phyloP scores from a whole-genome alignment of 1,140 invertebrate genomes.

The Calycopis cecrops region DNA sequence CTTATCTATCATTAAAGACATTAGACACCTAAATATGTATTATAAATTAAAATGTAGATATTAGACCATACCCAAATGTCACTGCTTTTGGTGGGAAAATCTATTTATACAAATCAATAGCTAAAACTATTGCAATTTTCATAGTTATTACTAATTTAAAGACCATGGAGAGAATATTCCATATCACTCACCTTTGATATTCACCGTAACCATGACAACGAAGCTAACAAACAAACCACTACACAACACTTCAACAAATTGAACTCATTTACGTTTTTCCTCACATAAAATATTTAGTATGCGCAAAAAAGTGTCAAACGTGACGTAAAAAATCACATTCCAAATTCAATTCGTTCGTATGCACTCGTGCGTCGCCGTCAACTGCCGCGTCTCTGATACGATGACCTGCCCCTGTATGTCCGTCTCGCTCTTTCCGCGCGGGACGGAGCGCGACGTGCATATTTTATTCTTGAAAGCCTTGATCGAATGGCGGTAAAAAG shows the following conservation, averaged over 20 bases:
- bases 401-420: slow-evolving; percentile 17
- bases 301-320: slow-evolving; percentile 18
- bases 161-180: neutral
- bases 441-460: slow-evolving; percentile 15
- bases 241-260: slow-evolving; percentile 11
- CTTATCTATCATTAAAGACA: too few relatives aligned
- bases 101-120: too few relatives aligned
- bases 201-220: slow-evolving; percentile 5
- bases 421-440: slow-evolving; percentile 19
- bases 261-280: neutral
- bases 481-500: slow-evolving; percentile 24
- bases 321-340: slow-evolving; percentile 29
- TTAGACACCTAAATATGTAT: too few relatives aligned
- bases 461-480: slow-evolving; percentile 25
- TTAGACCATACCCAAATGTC: too few relatives aligned
- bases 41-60: too few relatives aligned
- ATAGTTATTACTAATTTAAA: neutral
- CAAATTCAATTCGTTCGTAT: slow-evolving; percentile 30
- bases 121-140: neutral
- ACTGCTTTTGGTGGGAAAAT: too few relatives aligned
- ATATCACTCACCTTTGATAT: neutral
- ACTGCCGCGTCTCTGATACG: slow-evolving; percentile 25
- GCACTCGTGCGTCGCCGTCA: slow-evolving; percentile 37
- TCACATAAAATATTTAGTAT: neutral
- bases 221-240: slow-evolving; percentile 5